Evolutionary conservation across 2,113 vertebrate species (phyloP).

Genomic region (Rafetus swinhoei): DNA sequence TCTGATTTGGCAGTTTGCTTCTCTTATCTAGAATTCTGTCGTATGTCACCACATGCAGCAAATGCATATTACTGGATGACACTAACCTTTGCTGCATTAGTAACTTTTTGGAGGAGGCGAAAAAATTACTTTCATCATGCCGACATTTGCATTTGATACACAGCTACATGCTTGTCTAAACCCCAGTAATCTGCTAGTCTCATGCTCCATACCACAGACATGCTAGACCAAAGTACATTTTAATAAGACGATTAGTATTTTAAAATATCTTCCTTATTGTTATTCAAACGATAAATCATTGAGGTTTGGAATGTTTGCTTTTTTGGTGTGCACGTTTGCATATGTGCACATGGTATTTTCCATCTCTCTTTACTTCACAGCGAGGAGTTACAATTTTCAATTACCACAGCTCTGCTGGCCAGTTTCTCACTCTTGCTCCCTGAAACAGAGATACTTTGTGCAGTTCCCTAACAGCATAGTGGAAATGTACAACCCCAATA

Average conservation of each 20-base stretch:
- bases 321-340: neutral
- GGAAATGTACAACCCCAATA: neutral
- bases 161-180: neutral
- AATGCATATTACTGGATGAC: conserved; percentile 27
- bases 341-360: conserved; percentile 10
- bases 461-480: neutral
- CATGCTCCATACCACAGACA: conserved; percentile 39
- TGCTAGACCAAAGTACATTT: neutral
- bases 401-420: neutral
- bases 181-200: conserved; percentile 34
- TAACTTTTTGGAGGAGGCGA: neutral
- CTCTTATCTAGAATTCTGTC: conserved; percentile 24
- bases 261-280: conserved; percentile 26
- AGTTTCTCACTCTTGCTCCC: neutral
- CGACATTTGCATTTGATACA: conserved; percentile 13
- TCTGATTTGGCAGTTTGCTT: conserved; percentile 32
- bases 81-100: conserved; percentile 13
- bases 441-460: neutral
- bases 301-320: neutral
- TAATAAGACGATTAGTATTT: conserved; percentile 1
- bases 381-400: conserved; percentile 15
- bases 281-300: conserved; percentile 44
- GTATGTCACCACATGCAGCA: neutral
- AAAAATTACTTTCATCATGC: neutral
- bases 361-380: conserved; percentile 11